Evolutionary conservation across 2,888 invertebrate genomes (phyloP), one percentile per base, ranked within the genome.

Genomic region (Laspeyria flexula): DNA sequence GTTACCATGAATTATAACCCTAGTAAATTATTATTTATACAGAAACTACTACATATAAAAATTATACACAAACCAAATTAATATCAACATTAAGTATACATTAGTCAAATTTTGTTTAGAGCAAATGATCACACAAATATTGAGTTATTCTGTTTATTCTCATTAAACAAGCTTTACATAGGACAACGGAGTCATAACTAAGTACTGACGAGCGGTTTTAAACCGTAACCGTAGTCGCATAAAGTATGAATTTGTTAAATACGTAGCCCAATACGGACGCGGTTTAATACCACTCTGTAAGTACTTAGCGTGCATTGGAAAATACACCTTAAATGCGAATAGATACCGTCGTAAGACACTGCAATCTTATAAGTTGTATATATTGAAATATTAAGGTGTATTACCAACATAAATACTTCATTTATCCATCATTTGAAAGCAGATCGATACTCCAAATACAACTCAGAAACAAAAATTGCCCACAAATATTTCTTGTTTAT

Each of bases 11-110:
- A n/a, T n/a, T n/a, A n/a, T n/a, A n/a, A n/a, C n/a, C n/a, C n/a
- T n/a, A n/a, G n/a, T n/a, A n/a, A n/a, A n/a, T n/a, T n/a, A 44
- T 39, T 43, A 48, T 57, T 29, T 61, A 61, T 23, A 57, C 12
- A 55, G 51, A 52, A 49, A 47, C n/a, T 21, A 42, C 64, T 61
- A 67, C 51, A 50, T 48, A 52, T 59, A 66, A 60, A 60, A 66
- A 59, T 45, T 61, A 70, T 62, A 62, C 58, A 62, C 57, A 47
- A 61, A 70, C 33, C 53, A 55, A 69, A 65, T 66, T 60, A 66
- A 66, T 58, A 65, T 57, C 52, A 60, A 58, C 49, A 65, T 66
- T 64, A 68, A 71, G 60, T 71, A 68, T 63, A 53, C 40, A 56
- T 56, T 57, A 64, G 64, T 59, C 65, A 57, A 62, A 51, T 60